Base-by-base conservation (phyloP, 2,888 invertebrate species). In the Hyppa rectilinea region DNA sequence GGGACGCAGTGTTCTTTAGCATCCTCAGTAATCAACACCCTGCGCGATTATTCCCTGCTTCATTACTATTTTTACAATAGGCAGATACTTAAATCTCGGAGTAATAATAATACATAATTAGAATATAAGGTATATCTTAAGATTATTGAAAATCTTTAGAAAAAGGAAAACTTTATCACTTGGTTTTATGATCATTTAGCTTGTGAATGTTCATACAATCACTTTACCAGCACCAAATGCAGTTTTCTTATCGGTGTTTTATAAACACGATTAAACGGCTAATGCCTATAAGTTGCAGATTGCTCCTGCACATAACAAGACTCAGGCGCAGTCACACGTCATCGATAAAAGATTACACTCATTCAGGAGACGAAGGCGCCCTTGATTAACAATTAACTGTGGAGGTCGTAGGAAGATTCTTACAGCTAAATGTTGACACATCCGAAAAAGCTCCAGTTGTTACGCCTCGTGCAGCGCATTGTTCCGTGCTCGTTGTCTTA, bases 381-480 rank as follows among this genome's bases (percentile, higher is more conserved):
- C 72, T 72, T 75, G 63, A 73, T 74, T 67, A 63, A 67, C 68
- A 80, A 74, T 78, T 83, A 59, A 77, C 71, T 34, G 70, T 66
- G 66, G 66, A 59, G 36, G 43, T 68, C 65, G 43, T 49, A 66
- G 70, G 76, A 81, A 71, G 72, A 79, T 65, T 72, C 63, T 72
- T 55, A 31, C 53, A 81, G 43, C 31, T 45, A 65, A 65, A 62
- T 71, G 84, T 80, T 60, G 60, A 68, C 71, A 70, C 71, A 76
- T 79, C 75, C 62, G 60, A 79, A 83, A 83, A 87, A 87, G 85
- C 85, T 87, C 78, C 71, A 83, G 71, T 76, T 62, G 80, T 84
- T 77, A 81, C 80, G 84, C 80, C 83, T 85, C 82, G 75, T 85
- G 80, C 86, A 83, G 82, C 82, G 78, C 77, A 83, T 78, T 63